Percentiles rank a stretch among this genome's conserved stretches.
Evolutionary conservation across 2,888 invertebrate species (phyloP).

Genomic region (Leptodirus hochenwartii): DNA sequence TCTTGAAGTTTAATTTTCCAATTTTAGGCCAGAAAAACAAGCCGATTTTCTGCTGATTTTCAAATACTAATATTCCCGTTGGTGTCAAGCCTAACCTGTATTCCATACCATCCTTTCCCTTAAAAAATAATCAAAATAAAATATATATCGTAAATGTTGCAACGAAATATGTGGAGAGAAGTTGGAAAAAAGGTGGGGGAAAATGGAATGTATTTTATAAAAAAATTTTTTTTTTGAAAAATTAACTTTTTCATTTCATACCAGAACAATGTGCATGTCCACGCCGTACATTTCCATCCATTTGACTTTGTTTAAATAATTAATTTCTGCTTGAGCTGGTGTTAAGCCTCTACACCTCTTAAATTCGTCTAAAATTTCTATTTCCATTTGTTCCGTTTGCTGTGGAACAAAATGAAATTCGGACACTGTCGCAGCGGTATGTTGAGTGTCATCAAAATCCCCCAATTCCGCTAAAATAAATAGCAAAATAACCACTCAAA

Average conservation of each 20-base stretch:
- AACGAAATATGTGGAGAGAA: neutral
- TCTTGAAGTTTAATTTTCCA: slow-evolving; percentile 92
- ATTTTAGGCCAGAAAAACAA: slow-evolving; percentile 99
- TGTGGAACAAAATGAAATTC: slow-evolving; percentile 95
- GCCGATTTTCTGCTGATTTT: slow-evolving; percentile 91
- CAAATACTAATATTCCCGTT: slow-evolving; percentile 95
- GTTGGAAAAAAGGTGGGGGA: no score
- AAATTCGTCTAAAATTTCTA: slow-evolving; percentile 82
- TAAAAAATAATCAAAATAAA: slow-evolving; percentile 13
- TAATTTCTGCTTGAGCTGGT: slow-evolving; percentile 90
- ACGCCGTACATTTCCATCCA: slow-evolving; percentile 99
- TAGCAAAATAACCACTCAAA: slow-evolving; percentile 10
- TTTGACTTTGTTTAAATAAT: slow-evolving; percentile 82
- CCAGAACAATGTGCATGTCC: slow-evolving; percentile 91
- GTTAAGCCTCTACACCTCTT: slow-evolving; percentile 72
- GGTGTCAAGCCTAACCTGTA: slow-evolving; percentile 95
- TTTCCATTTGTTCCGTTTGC: slow-evolving; percentile 93
- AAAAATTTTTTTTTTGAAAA: no score
- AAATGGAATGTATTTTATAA: no score
- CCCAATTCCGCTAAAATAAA: slow-evolving; percentile 72
- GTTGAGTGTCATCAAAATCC: slow-evolving; percentile 81
- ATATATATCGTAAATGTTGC: neutral
- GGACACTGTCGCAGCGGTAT: slow-evolving; percentile 92
- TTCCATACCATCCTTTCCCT: slow-evolving; percentile 91
- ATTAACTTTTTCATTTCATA: slow-evolving; percentile 22